These are phyloP conservation scores for Nomada fabriciana DNA, from an alignment of 2,888 invertebrate species.

Conservation along the genomic window DNA sequence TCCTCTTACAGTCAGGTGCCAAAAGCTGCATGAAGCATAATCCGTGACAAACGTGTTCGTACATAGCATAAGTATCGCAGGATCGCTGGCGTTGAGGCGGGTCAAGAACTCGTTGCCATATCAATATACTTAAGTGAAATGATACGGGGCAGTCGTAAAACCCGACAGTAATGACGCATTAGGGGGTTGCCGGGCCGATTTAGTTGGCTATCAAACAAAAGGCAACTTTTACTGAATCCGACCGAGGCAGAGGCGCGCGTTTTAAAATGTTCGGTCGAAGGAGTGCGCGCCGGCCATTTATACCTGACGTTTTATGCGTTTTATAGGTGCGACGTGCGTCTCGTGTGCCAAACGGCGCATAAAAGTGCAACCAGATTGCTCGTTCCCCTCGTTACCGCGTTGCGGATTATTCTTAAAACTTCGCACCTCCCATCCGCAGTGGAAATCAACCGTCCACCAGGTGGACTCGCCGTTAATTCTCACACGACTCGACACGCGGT, in stretches of 20 bases:
- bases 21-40: conserved; percentile 34
- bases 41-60: conserved; percentile 73
- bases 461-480: conserved; percentile 23
- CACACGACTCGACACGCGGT: neutral
- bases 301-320: conserved; percentile 76
- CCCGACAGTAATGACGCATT: conserved; percentile 85
- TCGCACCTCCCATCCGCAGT: conserved; percentile 45
- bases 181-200: conserved; percentile 84
- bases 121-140: conserved; percentile 85
- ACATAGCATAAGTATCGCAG: conserved; percentile 72
- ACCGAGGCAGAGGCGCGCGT: conserved; percentile 76
- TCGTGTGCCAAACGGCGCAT: conserved; percentile 75
- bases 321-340: conserved; percentile 76
- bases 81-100: conserved; percentile 81
- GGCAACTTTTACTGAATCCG: conserved; percentile 83
- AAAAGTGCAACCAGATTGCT: conserved; percentile 74
- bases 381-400: conserved; percentile 68
- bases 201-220: conserved; percentile 84
- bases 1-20: conserved; percentile 4
- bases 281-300: conserved; percentile 69
- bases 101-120: conserved; percentile 84
- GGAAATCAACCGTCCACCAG: neutral
- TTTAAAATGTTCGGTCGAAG: conserved; percentile 75
- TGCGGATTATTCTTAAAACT: conserved; percentile 68
- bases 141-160: conserved; percentile 84